Conservation (phyloP, 2,113 vertebrate species). For the Pelobates fuscus region DNA sequence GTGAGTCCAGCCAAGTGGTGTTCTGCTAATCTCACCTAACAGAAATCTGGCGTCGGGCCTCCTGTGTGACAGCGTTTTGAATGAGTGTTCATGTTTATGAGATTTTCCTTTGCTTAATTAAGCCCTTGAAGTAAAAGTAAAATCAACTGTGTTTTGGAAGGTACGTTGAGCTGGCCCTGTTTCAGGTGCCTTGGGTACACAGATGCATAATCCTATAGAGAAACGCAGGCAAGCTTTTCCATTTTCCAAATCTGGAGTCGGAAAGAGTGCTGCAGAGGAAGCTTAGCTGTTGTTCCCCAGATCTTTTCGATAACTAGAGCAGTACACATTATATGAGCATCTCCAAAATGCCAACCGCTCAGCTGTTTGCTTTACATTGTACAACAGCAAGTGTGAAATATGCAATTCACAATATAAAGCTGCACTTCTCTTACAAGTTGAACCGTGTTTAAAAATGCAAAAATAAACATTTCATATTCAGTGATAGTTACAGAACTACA, state of each 20-base stretch:
- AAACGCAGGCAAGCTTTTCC: not conserved
- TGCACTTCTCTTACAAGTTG: too few species aligned
- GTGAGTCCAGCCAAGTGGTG: not conserved
- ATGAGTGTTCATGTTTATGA: constrained; percentile 22
- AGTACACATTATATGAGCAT: too few species aligned
- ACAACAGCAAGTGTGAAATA: too few species aligned
- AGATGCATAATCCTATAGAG: not conserved
- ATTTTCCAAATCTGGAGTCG: not conserved
- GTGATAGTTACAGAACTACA: too few species aligned
- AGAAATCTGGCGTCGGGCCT: constrained; percentile 21
- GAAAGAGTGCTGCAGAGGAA: constrained; percentile 30
- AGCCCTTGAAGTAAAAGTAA: constrained; percentile 30
- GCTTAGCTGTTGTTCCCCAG: too few species aligned
- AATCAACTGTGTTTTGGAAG: constrained; percentile 2
- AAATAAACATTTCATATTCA: too few species aligned
- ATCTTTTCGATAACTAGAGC: too few species aligned
- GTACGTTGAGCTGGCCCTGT: not conserved
- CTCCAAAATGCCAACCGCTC: too few species aligned
- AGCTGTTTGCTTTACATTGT: too few species aligned
- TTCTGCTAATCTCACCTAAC: constrained; percentile 26
- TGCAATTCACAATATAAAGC: too few species aligned
- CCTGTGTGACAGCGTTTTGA: constrained; percentile 8
- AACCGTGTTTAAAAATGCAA: too few species aligned
- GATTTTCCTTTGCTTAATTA: constrained; percentile 44
- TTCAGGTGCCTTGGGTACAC: constrained; percentile 19